These are phyloP conservation scores for Microtus pennsylvanicus DNA, from an alignment of 2,113 vertebrate genomes.

Conservation along the genomic window DNA sequence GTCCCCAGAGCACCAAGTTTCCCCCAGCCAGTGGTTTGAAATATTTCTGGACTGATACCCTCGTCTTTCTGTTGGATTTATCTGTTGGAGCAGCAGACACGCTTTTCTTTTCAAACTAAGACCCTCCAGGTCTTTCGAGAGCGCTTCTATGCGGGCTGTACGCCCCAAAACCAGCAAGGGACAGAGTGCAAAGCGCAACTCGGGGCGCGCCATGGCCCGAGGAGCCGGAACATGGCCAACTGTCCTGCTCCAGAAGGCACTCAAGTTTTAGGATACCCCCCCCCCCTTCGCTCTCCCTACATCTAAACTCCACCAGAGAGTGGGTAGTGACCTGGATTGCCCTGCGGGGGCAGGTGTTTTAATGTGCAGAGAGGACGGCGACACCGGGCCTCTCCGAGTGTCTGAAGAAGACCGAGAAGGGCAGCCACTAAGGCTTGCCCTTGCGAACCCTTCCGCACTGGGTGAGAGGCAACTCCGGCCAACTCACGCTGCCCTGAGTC, in stretches of 20 bases:
- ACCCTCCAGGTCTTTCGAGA: background rate
- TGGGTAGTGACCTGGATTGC: conserved; percentile 9
- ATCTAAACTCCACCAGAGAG: background rate
- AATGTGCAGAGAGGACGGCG: background rate
- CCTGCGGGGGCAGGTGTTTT: conserved; percentile 44
- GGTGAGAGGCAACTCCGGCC: conserved; percentile 66
- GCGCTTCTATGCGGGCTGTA: background rate
- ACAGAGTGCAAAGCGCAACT: background rate
- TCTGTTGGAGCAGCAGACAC: background rate
- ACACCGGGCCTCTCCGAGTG: background rate
- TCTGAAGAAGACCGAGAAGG: conserved; percentile 67
- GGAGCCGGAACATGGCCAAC: background rate
- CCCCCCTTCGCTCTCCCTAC: background rate
- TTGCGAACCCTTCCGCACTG: conserved; percentile 48
- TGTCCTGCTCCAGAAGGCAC: background rate
- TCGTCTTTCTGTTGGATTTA: background rate
- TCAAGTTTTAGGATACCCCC: background rate
- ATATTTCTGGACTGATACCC: background rate
- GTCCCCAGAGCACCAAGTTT: background rate
- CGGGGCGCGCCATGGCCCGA: background rate
- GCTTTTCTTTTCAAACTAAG: background rate
- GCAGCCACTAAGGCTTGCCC: conserved; percentile 47
- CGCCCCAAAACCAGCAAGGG: background rate
- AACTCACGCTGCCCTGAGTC: conserved; percentile 48
- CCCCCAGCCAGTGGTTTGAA: background rate